Evolutionary conservation across 2,888 invertebrate species (phyloP).

Genomic region (Exocentrus adspersus): DNA sequence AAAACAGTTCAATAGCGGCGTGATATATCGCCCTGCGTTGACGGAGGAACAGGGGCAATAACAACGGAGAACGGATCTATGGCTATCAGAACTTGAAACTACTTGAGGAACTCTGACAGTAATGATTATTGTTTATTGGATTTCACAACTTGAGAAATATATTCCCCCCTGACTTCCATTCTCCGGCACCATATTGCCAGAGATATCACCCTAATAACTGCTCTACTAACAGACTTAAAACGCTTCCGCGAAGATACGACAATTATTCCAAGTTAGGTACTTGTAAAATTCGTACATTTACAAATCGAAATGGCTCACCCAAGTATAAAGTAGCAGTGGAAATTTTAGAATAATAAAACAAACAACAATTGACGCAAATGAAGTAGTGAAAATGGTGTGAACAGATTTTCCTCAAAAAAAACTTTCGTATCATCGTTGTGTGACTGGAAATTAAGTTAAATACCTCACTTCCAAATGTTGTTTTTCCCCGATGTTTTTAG

Average conservation of each 20-base stretch:
- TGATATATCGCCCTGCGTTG: slow-evolving; percentile 34
- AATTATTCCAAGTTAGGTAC: not conserved
- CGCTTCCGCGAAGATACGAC: not conserved
- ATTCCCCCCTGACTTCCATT: slow-evolving; percentile 37
- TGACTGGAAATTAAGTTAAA: too few relatives aligned
- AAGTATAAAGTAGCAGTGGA: too few relatives aligned
- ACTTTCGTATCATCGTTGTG: too few relatives aligned
- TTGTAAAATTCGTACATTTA: too few relatives aligned
- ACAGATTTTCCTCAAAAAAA: too few relatives aligned
- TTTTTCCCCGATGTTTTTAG: too few relatives aligned
- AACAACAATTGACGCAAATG: too few relatives aligned
- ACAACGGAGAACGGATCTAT: slow-evolving; percentile 45
- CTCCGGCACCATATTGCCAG: slow-evolving; percentile 40
- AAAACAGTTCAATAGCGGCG: slow-evolving; percentile 34
- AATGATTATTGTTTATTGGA: slow-evolving; percentile 63
- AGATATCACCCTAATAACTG: slow-evolving; percentile 23
- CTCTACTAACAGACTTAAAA: slow-evolving; percentile 6
- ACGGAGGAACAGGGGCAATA: slow-evolving; percentile 39
- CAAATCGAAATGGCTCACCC: too few relatives aligned
- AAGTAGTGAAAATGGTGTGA: too few relatives aligned
- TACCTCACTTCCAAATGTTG: too few relatives aligned
- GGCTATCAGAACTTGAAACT: slow-evolving; percentile 57
- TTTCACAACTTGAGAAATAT: slow-evolving; percentile 56
- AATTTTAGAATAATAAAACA: too few relatives aligned
- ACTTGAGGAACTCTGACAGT: slow-evolving; percentile 60